Percentiles rank a stretch among this genome's conserved stretches.
Evolutionary conservation across 2,888 invertebrate genomes (phyloP).

Genomic region (Plebejus anna): DNA sequence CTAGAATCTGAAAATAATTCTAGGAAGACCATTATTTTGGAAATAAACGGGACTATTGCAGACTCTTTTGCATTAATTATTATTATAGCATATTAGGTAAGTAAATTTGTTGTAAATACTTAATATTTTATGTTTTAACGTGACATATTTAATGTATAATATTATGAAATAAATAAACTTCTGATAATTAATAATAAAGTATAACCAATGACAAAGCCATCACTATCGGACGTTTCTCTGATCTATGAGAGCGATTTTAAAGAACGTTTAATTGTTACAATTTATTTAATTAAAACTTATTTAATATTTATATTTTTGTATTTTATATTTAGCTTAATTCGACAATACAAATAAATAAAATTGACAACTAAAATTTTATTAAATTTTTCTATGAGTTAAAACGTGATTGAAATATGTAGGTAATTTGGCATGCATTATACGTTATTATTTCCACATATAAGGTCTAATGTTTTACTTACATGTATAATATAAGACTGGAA

Average conservation of each 20-base stretch:
- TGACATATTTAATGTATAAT: not conserved
- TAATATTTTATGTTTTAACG: too few species aligned
- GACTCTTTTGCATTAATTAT: not conserved
- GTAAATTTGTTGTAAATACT: too few species aligned
- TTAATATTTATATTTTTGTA: not conserved
- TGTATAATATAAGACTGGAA: not conserved
- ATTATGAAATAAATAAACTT: not conserved
- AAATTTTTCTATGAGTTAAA: not conserved
- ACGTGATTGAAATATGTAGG: not conserved
- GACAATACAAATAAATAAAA: not conserved
- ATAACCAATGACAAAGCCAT: not conserved
- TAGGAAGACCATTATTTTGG: not conserved
- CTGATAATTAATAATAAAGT: not conserved
- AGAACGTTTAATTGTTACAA: not conserved
- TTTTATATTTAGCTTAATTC: too few species aligned
- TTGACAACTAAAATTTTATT: not conserved
- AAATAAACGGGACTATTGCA: not conserved
- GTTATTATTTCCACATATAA: not conserved
- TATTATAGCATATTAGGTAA: not conserved
- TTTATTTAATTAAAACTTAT: not conserved
- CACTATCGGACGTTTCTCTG: not conserved
- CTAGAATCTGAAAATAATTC: too few species aligned
- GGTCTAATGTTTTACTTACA: not conserved
- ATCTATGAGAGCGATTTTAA: not conserved
- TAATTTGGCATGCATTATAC: not conserved